Percentiles rank a stretch among this genome's conserved stretches.
Evolutionary conservation across 1,140 invertebrate genomes (phyloP).

Genomic region (Caerostris extrusa): DNA sequence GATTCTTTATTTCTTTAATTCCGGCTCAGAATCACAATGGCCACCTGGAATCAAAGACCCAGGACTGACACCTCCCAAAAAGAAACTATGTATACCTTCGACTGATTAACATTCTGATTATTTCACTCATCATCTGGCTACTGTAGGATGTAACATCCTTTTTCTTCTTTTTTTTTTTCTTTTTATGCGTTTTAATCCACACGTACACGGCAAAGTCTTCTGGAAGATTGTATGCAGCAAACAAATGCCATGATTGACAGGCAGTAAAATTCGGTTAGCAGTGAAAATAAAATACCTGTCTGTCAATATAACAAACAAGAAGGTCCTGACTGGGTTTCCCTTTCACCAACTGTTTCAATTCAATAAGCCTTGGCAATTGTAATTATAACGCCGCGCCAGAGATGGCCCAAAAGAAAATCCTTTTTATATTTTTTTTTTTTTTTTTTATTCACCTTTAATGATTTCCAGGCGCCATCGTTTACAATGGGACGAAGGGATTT

Average conservation of each 20-base stretch:
- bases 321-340: conserved; percentile 22
- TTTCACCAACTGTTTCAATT: conserved; percentile 58
- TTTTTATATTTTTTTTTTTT: neutral
- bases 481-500: neutral
- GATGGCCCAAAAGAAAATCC: neutral
- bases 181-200: neutral
- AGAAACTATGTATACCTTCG: neutral
- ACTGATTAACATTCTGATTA: conserved; percentile 14
- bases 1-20: neutral
- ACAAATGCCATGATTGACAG: conserved; percentile 23
- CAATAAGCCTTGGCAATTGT: conserved; percentile 60
- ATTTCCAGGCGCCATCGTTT: neutral
- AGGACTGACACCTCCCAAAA: neutral
- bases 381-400: neutral
- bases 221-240: neutral
- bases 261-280: conserved; percentile 50
- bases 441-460: conserved; percentile 8
- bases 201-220: neutral
- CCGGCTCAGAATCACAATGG: neutral
- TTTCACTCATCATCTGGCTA: conserved; percentile 8
- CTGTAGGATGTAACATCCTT: neutral
- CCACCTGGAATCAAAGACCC: neutral
- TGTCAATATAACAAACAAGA: conserved; percentile 49
- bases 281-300: neutral
- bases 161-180: neutral